Conservation (phyloP, 2,113 vertebrate genomes). For the Centropus unirufus region DNA sequence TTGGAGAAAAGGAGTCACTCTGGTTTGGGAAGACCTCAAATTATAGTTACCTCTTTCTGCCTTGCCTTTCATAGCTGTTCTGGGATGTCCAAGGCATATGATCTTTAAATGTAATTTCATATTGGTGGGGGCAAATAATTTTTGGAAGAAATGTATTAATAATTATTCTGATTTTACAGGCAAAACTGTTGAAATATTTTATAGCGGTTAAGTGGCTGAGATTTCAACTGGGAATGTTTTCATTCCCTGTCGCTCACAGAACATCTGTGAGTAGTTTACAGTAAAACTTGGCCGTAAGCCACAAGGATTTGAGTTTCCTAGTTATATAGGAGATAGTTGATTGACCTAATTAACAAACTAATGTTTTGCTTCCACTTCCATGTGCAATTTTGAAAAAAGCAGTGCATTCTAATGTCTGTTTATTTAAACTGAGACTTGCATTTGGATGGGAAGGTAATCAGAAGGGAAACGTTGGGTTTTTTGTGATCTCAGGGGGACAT, state of each 20-base stretch:
- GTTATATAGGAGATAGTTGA: not conserved
- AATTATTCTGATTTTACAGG: not conserved
- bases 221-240: not conserved
- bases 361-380: constrained; percentile 12
- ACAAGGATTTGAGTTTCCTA: not conserved
- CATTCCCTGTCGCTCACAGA: not conserved
- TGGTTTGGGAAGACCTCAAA: not conserved
- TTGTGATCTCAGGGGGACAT: not conserved
- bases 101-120: not conserved
- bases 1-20: not conserved
- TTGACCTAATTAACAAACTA: constrained; percentile 4
- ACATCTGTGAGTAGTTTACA: constrained; percentile 3
- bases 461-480: not conserved
- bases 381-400: not conserved
- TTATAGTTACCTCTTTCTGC: not conserved
- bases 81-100: not conserved
- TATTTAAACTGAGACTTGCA: not conserved
- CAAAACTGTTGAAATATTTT: not conserved
- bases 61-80: not conserved
- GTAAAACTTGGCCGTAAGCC: constrained; percentile 4
- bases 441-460: not conserved
- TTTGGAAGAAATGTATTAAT: not conserved
- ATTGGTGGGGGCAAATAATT: not conserved
- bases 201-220: not conserved
- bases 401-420: not conserved